Conservation (phyloP, 2,797 vertebrate species). For the Fratercula arctica region DNA sequence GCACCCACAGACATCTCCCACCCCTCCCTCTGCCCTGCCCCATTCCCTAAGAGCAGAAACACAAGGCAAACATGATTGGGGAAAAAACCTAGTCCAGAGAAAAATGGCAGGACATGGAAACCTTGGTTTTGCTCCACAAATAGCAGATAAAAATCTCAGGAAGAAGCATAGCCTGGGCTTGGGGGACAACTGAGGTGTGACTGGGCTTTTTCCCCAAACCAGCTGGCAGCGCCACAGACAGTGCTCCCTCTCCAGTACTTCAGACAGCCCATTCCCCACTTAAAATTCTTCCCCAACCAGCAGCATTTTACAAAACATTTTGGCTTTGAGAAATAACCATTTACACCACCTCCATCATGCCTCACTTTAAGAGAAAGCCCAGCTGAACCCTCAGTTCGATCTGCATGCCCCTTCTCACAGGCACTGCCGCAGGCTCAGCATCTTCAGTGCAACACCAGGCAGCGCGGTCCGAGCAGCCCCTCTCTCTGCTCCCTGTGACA, state of each 20-base stretch:
- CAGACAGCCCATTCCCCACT: not conserved
- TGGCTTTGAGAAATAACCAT: not conserved
- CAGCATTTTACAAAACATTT: not conserved
- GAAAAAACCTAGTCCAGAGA: not conserved
- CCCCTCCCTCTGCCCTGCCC: not conserved
- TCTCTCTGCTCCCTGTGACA: accelerated
- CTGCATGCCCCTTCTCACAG: not conserved
- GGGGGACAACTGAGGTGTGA: not conserved
- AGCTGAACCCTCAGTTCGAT: not conserved
- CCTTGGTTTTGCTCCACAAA: not conserved
- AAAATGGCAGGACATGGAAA: not conserved
- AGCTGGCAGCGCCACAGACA: not conserved
- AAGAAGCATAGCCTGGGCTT: not conserved
- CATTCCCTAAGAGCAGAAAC: not conserved
- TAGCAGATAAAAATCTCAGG: not conserved
- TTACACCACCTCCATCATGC: too few species aligned
- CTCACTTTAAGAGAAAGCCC: not conserved
- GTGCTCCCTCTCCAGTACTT: not conserved
- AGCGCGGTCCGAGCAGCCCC: not conserved
- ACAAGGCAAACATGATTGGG: not conserved
- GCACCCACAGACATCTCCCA: not conserved
- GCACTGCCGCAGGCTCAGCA: not conserved
- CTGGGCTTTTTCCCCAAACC: not conserved
- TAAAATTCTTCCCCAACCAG: not conserved
- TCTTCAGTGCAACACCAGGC: not conserved